phyloP scores from a whole-genome alignment of 2,113 vertebrate species.

The Pangasianodon gigas region DNA sequence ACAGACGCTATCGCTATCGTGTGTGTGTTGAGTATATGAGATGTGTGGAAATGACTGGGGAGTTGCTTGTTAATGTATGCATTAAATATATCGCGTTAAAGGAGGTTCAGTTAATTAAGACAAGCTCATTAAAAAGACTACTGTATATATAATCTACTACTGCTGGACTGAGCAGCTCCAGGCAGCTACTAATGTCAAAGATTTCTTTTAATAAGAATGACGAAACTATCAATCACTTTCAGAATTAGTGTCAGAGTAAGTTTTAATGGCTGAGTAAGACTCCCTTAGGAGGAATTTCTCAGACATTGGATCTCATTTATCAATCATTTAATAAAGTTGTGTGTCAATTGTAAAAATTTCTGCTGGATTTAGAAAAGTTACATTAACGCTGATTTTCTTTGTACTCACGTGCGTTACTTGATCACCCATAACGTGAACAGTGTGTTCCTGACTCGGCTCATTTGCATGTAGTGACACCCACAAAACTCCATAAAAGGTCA shows the following conservation, averaged over 20 bases:
- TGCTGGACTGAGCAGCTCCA: background rate
- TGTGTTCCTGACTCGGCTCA: background rate
- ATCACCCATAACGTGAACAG: background rate
- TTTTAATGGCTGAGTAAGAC: background rate
- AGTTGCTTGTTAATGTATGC: background rate
- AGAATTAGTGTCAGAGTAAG: background rate
- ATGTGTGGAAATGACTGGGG: background rate
- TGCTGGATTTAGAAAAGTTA: background rate
- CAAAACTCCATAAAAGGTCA: conserved; percentile 1
- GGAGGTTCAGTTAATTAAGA: background rate
- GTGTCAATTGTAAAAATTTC: background rate
- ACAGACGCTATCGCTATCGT: background rate
- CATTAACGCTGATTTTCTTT: background rate
- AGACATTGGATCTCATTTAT: background rate
- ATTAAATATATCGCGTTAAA: background rate
- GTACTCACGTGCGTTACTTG: too few relatives aligned
- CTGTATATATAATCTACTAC: background rate
- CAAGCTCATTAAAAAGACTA: background rate
- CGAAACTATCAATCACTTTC: background rate
- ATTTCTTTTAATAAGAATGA: conserved; percentile 13
- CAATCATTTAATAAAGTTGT: background rate
- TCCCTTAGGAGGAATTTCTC: background rate
- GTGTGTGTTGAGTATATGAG: background rate
- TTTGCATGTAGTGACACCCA: background rate
- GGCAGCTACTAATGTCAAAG: background rate